Evolutionary conservation across 2,113 vertebrate species (phyloP), one percentile per base, ranked within the genome.

Genomic region (Sylvilagus bachmani): DNA sequence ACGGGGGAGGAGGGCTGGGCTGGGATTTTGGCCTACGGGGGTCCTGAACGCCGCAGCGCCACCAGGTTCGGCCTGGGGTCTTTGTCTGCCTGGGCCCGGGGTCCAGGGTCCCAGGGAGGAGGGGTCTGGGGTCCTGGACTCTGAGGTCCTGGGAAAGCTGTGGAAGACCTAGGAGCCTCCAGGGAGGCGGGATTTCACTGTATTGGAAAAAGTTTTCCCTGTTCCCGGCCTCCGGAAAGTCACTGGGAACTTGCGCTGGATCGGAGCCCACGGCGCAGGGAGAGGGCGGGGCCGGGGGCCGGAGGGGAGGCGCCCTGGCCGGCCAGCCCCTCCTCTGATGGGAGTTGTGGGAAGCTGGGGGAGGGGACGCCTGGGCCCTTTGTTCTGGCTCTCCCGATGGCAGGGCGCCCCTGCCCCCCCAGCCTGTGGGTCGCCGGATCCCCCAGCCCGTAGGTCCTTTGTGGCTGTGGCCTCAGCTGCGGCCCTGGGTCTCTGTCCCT

Each of bases 361-460:
- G 97, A 97, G 96, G 97, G 97, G 96, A 96, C 80, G 89, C 96
- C 90, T 90, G 96, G 94, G 97, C 94, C 96, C 97, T 97, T 97
- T 97, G 97, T 97, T 97, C 97, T 95, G 94, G 74, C 85, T 81
- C 79, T 96, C 70, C 78, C 31, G 93, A 95, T 95, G 95, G 92
- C 89, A 31, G 85, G 75, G 74, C 62, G 51, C 55, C 73, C 70
- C 33, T 77, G 83, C 19, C 44, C 90, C 83, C 83, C 5, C 89
- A 84, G 61, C 85, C 49, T 78, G 75, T 75, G 86, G 73, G 78
- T 49, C 21, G 55, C 75, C 38, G 44, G 58, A 83, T 13, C 58
- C 93, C 95, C 62, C 10, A 75, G 89, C 66, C 90, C 58, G 79
- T 75, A 90, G 79, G 73, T 81, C 67, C 58, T 58, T 80, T 75